Evolutionary conservation across 2,113 vertebrate genomes (phyloP), one percentile per base, ranked within the genome.

Genomic region (Peromyscus californicus): DNA sequence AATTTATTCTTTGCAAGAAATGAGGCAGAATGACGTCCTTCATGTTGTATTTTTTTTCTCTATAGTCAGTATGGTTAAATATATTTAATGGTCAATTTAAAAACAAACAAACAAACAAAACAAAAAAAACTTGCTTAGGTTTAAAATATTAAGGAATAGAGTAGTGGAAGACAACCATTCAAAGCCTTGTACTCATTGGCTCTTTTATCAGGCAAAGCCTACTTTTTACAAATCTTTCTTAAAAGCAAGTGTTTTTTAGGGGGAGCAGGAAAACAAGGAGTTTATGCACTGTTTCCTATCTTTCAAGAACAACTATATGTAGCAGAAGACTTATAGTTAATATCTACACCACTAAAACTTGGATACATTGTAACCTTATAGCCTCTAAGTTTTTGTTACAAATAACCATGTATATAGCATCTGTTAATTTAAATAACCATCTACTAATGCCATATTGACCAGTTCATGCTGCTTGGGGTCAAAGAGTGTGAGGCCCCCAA

Each of bases 101-200:
- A 84, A 78, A 78, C 12, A 45, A 11, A 11, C 12, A 45, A 11
- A 11, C 39, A 42, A 42, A 9, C 29, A 39, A 24, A n/a, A n/a
- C 17, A 21, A 42, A 42, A 65, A 65, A 78, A 90, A 5, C 31
- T 69, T 29, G 10, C 45, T 90, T 61, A 93, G 51, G 85, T 69
- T 95, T 94, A 91, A 91, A 94, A 33, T 89, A 69, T 80, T 57
- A 67, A 89, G 33, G 22, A 51, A 84, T 85, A 79, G 78, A 45
- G 39, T 11, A 69, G 11, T 24, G 9, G 13, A 78, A 45, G 7
- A n/a, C 59, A 83, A 83, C 6, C 42, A 61, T 65, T 94, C 33
- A 17, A 54, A 83, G 15, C 6, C 61, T 69, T 91, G 4, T 95
- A 33, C 9, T 33, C 22, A 57, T 24, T 12, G 29, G 16, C 15